Base-by-base conservation (phyloP, 2,113 vertebrate genomes). In the Ochotona curzoniae region DNA sequence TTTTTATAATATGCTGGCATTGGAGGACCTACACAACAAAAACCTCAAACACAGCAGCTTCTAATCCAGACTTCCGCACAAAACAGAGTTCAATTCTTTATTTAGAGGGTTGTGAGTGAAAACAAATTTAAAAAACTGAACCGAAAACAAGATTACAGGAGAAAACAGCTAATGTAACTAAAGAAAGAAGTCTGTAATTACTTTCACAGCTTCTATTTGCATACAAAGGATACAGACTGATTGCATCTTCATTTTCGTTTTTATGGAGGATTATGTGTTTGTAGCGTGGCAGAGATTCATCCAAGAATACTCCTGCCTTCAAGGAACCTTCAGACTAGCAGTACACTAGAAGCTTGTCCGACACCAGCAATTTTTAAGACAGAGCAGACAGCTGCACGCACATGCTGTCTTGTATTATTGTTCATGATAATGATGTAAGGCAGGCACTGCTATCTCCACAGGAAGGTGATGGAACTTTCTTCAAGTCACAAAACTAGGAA, bases 121-220 rank as follows among this genome's bases (percentile, higher is more conserved):
- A 44, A 44, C 38, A 44, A 44, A 44, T 6, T 6, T 79, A 44
- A 87, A 83, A 14, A 93, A 94, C 47, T 49, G 23, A 84, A 60
- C 54, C 51, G 8, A n/a, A 1, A 81, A 44, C 54, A 61, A 92
- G 47, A 91, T 71, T 74, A 70, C 25, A 75, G 30, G 21, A 80
- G 25, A 91, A 91, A 92, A 71, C 49, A 87, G 38, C 14, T 67
- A 86, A 86, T 1, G 28, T 63, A 93, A 57, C 12, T 61, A 93
- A 66, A 7, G 38, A 32, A 83, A 87, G 23, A 44, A 83, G 15
- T 0, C 12, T 57, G n/a, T 87, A 87, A 76, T 85, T 54, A 83
- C 7, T 1, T 35, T 30, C 3, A 20, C 10, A 60, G 30, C 30
- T 54, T 85, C 20, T 35, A 35, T 80, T 85, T 83, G 44, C 28